Evolutionary conservation across 2,888 invertebrate genomes (phyloP).

Genomic region (Sialis lutaria): DNA sequence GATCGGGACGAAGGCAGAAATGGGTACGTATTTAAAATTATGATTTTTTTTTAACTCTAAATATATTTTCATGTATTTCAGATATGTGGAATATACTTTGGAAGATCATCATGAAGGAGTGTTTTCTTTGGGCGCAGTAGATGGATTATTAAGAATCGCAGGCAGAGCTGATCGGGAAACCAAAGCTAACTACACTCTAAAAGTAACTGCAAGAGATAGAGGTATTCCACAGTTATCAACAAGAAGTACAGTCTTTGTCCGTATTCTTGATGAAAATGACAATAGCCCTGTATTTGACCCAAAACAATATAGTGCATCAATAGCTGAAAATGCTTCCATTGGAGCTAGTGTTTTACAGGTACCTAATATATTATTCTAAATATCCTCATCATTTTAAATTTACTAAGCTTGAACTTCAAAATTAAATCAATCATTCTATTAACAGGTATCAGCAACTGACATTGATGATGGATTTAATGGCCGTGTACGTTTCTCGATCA

Average conservation of each 20-base stretch:
- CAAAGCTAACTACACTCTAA: slow-evolving; percentile 53
- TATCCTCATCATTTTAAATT: neutral
- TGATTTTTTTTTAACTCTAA: neutral
- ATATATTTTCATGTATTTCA: slow-evolving; percentile 7
- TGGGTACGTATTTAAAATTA: slow-evolving; percentile 34
- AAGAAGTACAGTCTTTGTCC: slow-evolving; percentile 48
- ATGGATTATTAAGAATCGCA: slow-evolving; percentile 71
- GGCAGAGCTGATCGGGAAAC: slow-evolving; percentile 75
- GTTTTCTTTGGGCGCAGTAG: slow-evolving; percentile 72
- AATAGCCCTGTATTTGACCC: slow-evolving; percentile 80
- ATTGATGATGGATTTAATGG: slow-evolving; percentile 79
- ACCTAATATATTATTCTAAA: slow-evolving; percentile 11
- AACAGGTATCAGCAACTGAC: slow-evolving; percentile 73
- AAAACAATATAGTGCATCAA: slow-evolving; percentile 74
- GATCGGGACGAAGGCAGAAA: slow-evolving; percentile 85
- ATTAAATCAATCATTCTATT: slow-evolving; percentile 9
- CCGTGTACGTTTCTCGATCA: slow-evolving; percentile 80
- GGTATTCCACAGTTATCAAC: slow-evolving; percentile 67
- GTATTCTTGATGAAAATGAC: slow-evolving; percentile 75
- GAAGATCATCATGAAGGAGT: slow-evolving; percentile 43
- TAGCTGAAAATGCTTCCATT: slow-evolving; percentile 86
- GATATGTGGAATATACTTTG: slow-evolving; percentile 62
- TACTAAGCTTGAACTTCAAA: no score
- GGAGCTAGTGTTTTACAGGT: slow-evolving; percentile 81
- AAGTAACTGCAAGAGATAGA: slow-evolving; percentile 71